Evolutionary conservation across 2,888 invertebrate species (phyloP).

Genomic region (Ethmia dodecea): DNA sequence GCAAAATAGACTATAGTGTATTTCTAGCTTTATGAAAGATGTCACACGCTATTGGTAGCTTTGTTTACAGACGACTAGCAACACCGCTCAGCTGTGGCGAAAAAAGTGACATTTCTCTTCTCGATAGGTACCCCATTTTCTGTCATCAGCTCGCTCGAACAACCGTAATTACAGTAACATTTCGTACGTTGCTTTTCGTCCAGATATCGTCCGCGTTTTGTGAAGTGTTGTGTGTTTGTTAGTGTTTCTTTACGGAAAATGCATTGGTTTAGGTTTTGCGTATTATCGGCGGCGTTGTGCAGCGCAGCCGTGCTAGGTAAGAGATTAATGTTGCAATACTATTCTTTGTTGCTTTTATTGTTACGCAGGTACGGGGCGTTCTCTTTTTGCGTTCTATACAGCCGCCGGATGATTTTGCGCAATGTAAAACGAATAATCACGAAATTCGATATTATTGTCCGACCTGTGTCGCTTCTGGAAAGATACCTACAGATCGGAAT

Average conservation of each 20-base stretch:
- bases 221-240: constrained; percentile 16
- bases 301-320: constrained; percentile 51
- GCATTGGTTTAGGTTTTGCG: constrained; percentile 47
- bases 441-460: too few species aligned
- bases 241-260: too few species aligned
- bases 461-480: too few species aligned
- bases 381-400: constrained; percentile 2
- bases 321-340: constrained; percentile 31
- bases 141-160: constrained; percentile 14
- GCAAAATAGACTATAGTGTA: too few species aligned
- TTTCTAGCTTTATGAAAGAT: too few species aligned
- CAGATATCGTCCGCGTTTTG: constrained; percentile 26
- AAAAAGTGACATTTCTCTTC: constrained; percentile 34
- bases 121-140: constrained; percentile 25
- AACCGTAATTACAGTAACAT: constrained; percentile 36
- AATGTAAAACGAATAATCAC: too few species aligned
- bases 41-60: constrained; percentile 4
- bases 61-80: constrained; percentile 22
- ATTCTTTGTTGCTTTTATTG: constrained; percentile 45
- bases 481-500: too few species aligned
- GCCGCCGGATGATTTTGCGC: constrained; percentile 12
- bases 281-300: constrained; percentile 48
- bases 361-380: constrained; percentile 20
- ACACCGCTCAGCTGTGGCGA: constrained; percentile 42
- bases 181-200: constrained; percentile 38